Percentiles rank a stretch among this genome's conserved stretches.
Conservation (phyloP, 37 sponge, comb jelly and placozoan species). For the Amphimedon queenslandica region DNA sequence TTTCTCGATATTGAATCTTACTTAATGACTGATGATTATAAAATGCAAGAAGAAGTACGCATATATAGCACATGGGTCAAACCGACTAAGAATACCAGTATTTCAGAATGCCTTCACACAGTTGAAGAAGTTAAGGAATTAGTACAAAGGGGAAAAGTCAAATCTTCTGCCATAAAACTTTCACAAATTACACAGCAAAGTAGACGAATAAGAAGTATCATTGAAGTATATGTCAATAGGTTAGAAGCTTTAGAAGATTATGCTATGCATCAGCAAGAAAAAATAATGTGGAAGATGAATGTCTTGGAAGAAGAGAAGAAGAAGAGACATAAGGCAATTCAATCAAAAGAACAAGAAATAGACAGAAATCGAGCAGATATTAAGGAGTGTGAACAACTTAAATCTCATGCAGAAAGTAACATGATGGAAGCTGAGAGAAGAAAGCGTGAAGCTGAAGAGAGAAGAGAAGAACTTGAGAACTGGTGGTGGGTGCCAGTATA, state of each 20-base stretch:
- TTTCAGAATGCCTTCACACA: background rate
- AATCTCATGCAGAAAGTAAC: background rate
- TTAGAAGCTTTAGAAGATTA: constrained; percentile 5
- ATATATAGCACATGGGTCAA: background rate
- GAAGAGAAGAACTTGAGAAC: background rate
- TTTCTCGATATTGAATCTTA: background rate
- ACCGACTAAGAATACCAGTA: background rate
- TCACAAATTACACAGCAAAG: background rate
- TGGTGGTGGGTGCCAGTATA: background rate
- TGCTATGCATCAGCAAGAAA: background rate
- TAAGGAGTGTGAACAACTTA: background rate
- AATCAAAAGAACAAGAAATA: background rate
- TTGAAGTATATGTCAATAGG: background rate
- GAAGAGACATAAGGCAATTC: background rate
- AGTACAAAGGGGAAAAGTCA: background rate
- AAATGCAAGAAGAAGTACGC: background rate
- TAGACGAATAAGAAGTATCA: background rate
- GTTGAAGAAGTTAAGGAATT: background rate
- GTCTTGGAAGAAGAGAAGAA: background rate
- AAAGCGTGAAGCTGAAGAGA: constrained; percentile 2
- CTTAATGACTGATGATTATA: background rate
- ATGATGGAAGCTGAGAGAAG: constrained; percentile 1
- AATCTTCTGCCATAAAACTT: background rate
- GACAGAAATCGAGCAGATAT: background rate
- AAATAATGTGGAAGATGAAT: background rate